Evolutionary conservation across 2,113 vertebrate species (phyloP).

Genomic region (Ochotona princeps): DNA sequence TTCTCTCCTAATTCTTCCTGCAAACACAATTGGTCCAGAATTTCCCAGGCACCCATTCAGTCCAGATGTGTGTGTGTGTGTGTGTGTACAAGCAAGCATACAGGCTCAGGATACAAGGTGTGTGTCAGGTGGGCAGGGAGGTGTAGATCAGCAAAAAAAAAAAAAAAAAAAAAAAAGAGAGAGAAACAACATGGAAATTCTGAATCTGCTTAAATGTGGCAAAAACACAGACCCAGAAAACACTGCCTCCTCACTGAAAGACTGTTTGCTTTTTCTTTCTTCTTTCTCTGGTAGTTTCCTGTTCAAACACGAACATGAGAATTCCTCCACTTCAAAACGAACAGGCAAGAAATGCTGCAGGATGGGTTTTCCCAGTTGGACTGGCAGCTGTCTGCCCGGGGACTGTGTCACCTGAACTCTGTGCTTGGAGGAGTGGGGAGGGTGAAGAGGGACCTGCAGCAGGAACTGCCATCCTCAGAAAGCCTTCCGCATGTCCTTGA

Average conservation of each 20-base stretch:
- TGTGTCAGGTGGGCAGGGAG: background rate
- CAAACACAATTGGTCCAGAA: constrained; percentile 56
- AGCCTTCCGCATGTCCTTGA: background rate
- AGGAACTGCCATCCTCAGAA: background rate
- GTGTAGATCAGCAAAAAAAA: background rate
- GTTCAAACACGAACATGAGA: constrained; percentile 71
- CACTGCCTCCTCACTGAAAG: background rate
- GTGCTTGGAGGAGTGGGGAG: background rate
- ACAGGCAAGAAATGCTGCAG: constrained; percentile 55
- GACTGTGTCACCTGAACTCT: background rate
- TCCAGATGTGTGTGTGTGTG: background rate
- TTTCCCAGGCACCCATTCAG: background rate
- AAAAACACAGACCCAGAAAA: constrained; percentile 13
- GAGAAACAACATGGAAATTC: background rate
- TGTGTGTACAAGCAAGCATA: background rate
- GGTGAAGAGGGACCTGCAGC: too few species aligned
- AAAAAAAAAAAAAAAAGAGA: too few species aligned
- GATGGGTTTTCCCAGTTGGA: constrained; percentile 47
- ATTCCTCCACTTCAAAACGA: constrained; percentile 66
- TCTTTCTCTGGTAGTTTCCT: constrained; percentile 48
- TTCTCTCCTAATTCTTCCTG: constrained; percentile 57
- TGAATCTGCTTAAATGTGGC: background rate
- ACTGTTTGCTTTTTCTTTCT: background rate
- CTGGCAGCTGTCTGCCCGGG: background rate
- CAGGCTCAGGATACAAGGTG: background rate